These are phyloP conservation scores for Adineta ricciae DNA, from an alignment of 2,888 invertebrate genomes.

Conservation along the genomic window DNA sequence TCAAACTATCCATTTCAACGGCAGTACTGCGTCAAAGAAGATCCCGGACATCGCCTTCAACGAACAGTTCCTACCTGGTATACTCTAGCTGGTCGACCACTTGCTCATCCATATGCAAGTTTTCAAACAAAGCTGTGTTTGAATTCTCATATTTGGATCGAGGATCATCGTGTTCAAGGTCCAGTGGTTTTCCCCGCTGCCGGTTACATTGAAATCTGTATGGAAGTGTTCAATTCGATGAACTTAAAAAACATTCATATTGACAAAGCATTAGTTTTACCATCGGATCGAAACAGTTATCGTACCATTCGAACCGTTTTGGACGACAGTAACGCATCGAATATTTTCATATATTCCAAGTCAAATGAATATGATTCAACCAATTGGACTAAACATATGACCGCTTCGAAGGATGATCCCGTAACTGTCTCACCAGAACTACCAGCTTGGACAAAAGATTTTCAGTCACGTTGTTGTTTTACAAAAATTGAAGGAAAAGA, in stretches of 20 bases:
- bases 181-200: conserved; percentile 32
- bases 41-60: background rate
- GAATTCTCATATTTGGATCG: background rate
- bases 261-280: background rate
- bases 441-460: background rate
- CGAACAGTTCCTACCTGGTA: background rate
- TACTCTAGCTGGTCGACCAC: background rate
- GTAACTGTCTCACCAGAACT: background rate
- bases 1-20: background rate
- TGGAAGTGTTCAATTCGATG: background rate
- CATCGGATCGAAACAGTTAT: background rate
- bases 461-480: background rate
- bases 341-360: background rate
- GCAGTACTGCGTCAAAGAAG: background rate
- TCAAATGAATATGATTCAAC: background rate
- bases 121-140: background rate
- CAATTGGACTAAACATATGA: background rate
- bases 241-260: background rate
- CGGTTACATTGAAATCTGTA: conserved; percentile 28
- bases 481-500: background rate
- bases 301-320: background rate
- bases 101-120: background rate
- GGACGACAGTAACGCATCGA: background rate
- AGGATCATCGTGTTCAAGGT: conserved; percentile 32
- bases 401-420: background rate